Conservation (phyloP, 2,888 invertebrate species). For the Nomada lathburiana region DNA sequence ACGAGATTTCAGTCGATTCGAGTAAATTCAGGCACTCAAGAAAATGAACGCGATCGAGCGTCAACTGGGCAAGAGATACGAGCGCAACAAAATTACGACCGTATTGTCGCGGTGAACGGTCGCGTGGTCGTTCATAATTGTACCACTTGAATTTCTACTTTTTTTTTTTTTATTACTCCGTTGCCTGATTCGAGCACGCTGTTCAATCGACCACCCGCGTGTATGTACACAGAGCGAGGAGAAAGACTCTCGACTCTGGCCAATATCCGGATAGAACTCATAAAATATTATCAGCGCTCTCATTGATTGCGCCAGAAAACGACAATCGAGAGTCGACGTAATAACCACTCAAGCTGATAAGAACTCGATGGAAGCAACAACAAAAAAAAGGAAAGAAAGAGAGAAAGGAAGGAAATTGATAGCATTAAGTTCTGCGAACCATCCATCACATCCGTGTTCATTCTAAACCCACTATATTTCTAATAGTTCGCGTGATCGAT, state of each 20-base stretch:
- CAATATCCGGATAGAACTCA: constrained; percentile 38
- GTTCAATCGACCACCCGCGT: neutral
- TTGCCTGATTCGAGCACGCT: constrained; percentile 20
- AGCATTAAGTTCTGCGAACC: no score
- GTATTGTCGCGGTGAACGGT: constrained; percentile 23
- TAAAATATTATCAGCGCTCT: constrained; percentile 38
- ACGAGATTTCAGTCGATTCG: constrained; percentile 40
- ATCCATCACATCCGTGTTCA: neutral
- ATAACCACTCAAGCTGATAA: constrained; percentile 8
- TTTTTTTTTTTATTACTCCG: constrained; percentile 30
- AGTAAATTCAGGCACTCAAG: constrained; percentile 46
- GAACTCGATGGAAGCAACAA: no score
- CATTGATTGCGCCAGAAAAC: constrained; percentile 13
- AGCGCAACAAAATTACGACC: constrained; percentile 33
- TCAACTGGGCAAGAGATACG: constrained; percentile 1
- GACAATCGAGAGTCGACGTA: constrained; percentile 6
- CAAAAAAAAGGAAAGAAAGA: neutral
- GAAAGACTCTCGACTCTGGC: constrained; percentile 27
- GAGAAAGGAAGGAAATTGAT: neutral
- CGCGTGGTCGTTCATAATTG: constrained; percentile 47
- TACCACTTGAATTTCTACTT: constrained; percentile 53
- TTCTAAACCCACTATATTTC: neutral
- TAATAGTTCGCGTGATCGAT: constrained; percentile 11
- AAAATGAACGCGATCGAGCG: constrained; percentile 54
- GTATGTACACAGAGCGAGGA: constrained; percentile 10